Evolutionary conservation across 1,140 invertebrate species (phyloP), one percentile per base, ranked within the genome.

Genomic region (Muscidifurax raptorellus): DNA sequence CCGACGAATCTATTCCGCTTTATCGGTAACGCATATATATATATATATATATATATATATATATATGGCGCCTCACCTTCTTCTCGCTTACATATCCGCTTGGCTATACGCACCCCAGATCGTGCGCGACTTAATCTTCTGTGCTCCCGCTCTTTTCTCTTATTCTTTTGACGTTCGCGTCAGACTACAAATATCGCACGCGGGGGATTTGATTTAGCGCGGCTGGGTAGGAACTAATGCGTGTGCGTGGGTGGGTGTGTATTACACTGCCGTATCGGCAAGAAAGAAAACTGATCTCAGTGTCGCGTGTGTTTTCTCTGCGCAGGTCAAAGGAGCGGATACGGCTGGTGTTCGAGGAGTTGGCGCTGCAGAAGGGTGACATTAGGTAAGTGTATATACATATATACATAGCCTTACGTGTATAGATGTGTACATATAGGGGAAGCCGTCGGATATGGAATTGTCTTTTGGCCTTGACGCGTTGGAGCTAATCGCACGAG

Each of bases 351-450:
- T 95, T 96, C 86, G 94, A 95, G 89, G 94, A 96, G 90, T 94
- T 95, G 67, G 94, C 94, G 84, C 88, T 96, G 72, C 94, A 96
- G 88, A 95, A 95, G 91, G 95, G 95, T 47, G 95, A 95, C 86
- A 90, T 95, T 44, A 96, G 95, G 95, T 95, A 90, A 93, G 93
- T 72, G 27, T 67, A 13, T 27, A 67, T 67, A 64, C 4, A 40
- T 40, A 25, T 25, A 64, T 64, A 13, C n/a, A 67, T 67, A 67
- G 2, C 13, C 5, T 12, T 52, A 13, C 18, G 47, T 52, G 15
- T 52, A 13, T 52, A 5, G 0, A 9, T 10, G 9, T 10, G 9
- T 32, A 32, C 32, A 40, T 40, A 40, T 40, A 40, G 36, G 10
- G 36, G 36, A 12, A 40, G 9, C 36, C 18, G 47, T 52, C 18